Evolutionary conservation across 2,113 vertebrate genomes (phyloP).

Genomic region (Alces alces): DNA sequence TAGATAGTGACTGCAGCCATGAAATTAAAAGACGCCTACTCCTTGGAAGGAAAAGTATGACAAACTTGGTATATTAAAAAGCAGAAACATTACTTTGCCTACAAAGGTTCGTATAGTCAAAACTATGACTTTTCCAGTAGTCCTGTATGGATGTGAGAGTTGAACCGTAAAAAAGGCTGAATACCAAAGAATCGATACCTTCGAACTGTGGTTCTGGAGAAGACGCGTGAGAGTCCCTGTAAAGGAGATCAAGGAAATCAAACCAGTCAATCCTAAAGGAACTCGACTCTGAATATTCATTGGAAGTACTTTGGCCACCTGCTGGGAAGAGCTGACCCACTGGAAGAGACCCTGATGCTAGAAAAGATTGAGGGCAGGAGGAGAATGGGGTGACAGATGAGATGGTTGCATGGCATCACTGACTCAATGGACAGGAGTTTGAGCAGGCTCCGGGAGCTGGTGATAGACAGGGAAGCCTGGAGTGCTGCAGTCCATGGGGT

Average conservation of each 20-base stretch:
- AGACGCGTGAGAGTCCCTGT: neutral
- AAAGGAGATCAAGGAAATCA: neutral
- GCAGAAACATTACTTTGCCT: neutral
- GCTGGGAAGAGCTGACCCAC: neutral
- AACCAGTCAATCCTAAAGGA: neutral
- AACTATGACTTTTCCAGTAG: neutral
- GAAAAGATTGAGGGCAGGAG: neutral
- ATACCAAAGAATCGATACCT: neutral
- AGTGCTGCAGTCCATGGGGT: neutral
- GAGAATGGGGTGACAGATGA: neutral
- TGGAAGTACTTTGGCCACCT: neutral
- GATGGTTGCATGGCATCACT: neutral
- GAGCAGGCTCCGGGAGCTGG: neutral
- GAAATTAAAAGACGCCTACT: neutral
- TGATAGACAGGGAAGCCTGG: neutral
- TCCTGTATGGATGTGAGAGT: neutral
- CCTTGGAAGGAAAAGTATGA: neutral
- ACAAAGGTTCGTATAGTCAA: neutral
- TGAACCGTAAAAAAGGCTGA: neutral
- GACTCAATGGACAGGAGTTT: neutral
- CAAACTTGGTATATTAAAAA: neutral
- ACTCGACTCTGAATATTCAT: neutral
- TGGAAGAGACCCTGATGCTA: neutral
- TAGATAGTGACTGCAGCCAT: neutral
- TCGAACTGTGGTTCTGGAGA: neutral